Evolutionary conservation across 2,113 vertebrate species (phyloP).

Genomic region (Tetrao urogallus): DNA sequence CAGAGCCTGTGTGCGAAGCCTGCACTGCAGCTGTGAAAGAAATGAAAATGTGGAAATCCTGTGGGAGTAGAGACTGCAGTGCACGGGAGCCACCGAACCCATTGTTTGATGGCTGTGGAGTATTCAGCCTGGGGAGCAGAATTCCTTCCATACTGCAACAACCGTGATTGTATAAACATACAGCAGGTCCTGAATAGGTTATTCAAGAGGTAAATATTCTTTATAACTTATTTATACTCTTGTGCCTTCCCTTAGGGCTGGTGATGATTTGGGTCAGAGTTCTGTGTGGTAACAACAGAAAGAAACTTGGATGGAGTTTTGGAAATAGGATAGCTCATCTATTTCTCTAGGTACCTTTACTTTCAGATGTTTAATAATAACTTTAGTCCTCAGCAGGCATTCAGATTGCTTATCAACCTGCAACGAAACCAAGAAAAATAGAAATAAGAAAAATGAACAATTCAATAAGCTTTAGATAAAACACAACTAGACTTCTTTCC

Average conservation of each 20-base stretch:
- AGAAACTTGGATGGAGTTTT: neutral
- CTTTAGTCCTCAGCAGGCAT: slow-evolving; percentile 11
- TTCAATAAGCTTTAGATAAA: slow-evolving; percentile 64
- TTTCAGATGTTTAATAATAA: slow-evolving; percentile 38
- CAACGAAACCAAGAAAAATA: slow-evolving; percentile 45
- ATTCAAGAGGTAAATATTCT: slow-evolving; percentile 16
- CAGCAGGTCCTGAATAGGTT: neutral
- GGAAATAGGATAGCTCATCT: slow-evolving; percentile 15
- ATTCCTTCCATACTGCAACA: slow-evolving; percentile 17
- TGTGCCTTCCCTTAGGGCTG: neutral
- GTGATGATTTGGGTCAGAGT: slow-evolving; percentile 31
- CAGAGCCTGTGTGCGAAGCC: neutral
- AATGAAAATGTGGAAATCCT: neutral
- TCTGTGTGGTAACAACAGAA: slow-evolving; percentile 14
- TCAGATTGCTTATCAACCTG: slow-evolving; percentile 58
- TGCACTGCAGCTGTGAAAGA: neutral
- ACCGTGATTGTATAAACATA: slow-evolving; percentile 2
- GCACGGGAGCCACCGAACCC: accelerated
- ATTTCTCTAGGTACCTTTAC: slow-evolving; percentile 21
- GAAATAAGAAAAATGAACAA: slow-evolving; percentile 55
- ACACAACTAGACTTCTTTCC: slow-evolving; percentile 26
- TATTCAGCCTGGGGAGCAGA: neutral
- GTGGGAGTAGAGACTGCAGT: neutral
- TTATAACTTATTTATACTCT: slow-evolving; percentile 11
- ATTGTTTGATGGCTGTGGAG: neutral